Base-by-base conservation (phyloP, 2,797 vertebrate genomes). In the Nyctibius grandis region DNA sequence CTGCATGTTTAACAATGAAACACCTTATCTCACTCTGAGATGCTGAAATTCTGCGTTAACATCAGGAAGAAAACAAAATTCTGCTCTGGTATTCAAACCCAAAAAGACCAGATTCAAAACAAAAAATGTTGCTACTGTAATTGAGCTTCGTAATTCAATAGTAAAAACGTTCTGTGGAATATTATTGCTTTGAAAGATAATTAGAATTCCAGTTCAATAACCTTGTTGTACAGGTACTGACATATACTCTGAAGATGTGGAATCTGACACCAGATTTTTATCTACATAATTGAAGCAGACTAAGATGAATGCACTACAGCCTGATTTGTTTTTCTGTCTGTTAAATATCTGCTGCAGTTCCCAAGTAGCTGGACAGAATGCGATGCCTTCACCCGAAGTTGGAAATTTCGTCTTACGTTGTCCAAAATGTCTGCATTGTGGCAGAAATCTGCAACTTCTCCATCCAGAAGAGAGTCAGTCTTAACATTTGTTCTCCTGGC, bases 161-260 rank as follows among this genome's bases (percentile, higher is more conserved):
- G 42, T 40, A 91, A 93, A 60, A 80, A 48, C 44, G 19, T 81
- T 78, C 76, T 40, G 20, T 51, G 54, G n/a, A 42, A 51, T 59
- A 82, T 38, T 81, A 85, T 42, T 87, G 42, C 67, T 45, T 69
- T 85, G 77, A 89, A 94, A 83, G 33, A 36, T 68, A 93, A 93
- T 60, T 85, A 80, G 64, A 95, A 93, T 61, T 86, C 34, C 42
- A 68, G 67, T 92, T 93, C 84, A 96, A 91, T 89, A 91, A 89
- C 28, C 48, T 67, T 91, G 63, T 77, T 89, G 60, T 92, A 87
- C 56, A 91, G 87, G 48, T 72, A 76, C 53, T 87, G 40, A 70
- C n/a, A 54, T n/a, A 38, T 5, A 51, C 15, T 18, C 44, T 33
- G 36, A 95, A 85, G 40, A 87, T 36, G 31, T 50, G n/a, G 45